A percentile compares a stretch with the other conserved stretches of the same genome.
Conservation (phyloP, 2,113 vertebrate species). For the Oxyura jamaicensis region DNA sequence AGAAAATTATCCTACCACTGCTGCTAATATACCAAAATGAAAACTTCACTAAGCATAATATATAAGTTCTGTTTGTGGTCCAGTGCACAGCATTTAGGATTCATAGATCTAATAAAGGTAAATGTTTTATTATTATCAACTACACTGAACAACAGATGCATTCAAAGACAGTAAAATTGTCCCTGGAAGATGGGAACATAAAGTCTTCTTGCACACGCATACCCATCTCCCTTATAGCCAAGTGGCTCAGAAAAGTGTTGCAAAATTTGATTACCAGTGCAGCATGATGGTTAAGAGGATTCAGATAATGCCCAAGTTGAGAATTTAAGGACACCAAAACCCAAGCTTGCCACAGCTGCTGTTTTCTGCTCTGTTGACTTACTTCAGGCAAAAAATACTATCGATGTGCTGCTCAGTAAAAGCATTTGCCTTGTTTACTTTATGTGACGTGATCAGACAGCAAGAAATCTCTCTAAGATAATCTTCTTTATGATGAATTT, state of each 20-base stretch:
- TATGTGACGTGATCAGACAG: not conserved
- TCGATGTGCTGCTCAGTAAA: not conserved
- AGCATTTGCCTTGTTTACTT: constrained; percentile 27
- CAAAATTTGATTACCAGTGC: not conserved
- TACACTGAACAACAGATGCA: not conserved
- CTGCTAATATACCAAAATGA: not conserved
- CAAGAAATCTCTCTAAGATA: not conserved
- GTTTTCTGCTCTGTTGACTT: not conserved
- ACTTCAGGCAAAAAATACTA: not conserved
- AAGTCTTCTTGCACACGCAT: not conserved
- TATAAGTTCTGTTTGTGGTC: not conserved
- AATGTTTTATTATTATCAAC: not conserved
- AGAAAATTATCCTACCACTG: not conserved
- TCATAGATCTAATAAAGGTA: not conserved
- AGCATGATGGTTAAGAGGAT: not conserved
- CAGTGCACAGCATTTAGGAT: not conserved
- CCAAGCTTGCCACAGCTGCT: not conserved
- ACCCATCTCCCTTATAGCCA: not conserved
- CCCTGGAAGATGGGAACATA: not conserved
- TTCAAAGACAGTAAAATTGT: not conserved
- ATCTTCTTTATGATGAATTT: not conserved
- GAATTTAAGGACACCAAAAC: not conserved
- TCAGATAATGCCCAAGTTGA: not conserved
- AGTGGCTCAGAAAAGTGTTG: not conserved
- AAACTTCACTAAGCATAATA: not conserved